Evolutionary conservation across 1,140 invertebrate genomes (phyloP).

Genomic region (Trachymyrmex cornetzi): DNA sequence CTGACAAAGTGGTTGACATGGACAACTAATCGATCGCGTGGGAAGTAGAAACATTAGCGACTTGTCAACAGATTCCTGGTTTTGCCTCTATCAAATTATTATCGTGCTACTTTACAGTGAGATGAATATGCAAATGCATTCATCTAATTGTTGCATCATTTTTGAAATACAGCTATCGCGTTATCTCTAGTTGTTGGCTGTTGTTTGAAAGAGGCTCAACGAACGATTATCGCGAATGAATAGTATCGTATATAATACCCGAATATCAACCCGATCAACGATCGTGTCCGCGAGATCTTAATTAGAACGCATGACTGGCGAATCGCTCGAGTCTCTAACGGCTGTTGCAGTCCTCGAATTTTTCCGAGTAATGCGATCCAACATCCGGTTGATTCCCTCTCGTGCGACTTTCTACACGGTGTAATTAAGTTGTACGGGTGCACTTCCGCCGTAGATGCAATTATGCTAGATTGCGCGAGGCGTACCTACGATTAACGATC

Average conservation of each 20-base stretch:
- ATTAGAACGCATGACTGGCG: constrained; percentile 78
- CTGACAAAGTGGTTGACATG: neutral
- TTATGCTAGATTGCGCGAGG: constrained; percentile 60
- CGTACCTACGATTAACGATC: constrained; percentile 66
- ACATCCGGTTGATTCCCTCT: constrained; percentile 67
- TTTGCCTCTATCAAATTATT: constrained; percentile 45
- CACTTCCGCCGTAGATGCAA: constrained; percentile 61
- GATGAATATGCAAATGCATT: neutral
- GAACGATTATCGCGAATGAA: constrained; percentile 63
- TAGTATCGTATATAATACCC: constrained; percentile 33
- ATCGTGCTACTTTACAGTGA: constrained; percentile 4
- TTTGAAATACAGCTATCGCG: constrained; percentile 40
- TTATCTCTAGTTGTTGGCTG: neutral
- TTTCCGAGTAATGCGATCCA: constrained; percentile 68
- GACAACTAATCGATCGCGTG: neutral
- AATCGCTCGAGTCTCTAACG: constrained; percentile 58
- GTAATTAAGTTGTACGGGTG: constrained; percentile 69
- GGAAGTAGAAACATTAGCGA: constrained; percentile 6
- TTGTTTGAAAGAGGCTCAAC: constrained; percentile 31
- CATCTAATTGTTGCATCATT: constrained; percentile 3
- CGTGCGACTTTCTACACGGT: constrained; percentile 54
- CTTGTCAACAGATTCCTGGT: constrained; percentile 10
- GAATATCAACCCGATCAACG: constrained; percentile 34
- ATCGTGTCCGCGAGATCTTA: constrained; percentile 77
- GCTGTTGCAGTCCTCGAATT: constrained; percentile 64